A percentile compares a stretch with the other conserved stretches of the same genome.
Conservation (phyloP, 2,888 invertebrate genomes). For the Melieria crassipennis region DNA sequence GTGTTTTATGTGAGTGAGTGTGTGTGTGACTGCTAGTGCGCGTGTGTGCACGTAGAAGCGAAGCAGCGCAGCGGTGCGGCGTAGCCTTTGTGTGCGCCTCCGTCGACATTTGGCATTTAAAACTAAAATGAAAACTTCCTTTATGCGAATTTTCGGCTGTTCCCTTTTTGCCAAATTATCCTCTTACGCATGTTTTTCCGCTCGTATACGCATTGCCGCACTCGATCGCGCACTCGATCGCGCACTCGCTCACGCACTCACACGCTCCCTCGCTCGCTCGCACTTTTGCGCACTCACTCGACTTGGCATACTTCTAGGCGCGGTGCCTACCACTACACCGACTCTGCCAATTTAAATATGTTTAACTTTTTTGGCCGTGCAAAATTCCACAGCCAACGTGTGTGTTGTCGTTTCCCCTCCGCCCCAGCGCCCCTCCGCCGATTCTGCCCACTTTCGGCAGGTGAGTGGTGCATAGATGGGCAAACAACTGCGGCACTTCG, state of each 20-base stretch:
- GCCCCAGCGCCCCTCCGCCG: too few relatives aligned
- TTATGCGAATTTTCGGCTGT: constrained; percentile 40
- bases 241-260: constrained; percentile 27
- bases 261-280: constrained; percentile 29
- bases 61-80: background rate
- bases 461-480: too few relatives aligned
- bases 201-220: too few relatives aligned
- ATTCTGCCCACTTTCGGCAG: too few relatives aligned
- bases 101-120: constrained; percentile 21
- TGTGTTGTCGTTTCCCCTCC: too few relatives aligned
- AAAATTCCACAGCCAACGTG: background rate
- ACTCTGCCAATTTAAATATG: too few relatives aligned
- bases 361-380: background rate
- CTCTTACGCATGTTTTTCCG: constrained; percentile 17
- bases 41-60: background rate
- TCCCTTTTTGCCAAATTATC: constrained; percentile 35
- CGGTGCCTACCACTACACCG: too few relatives aligned
- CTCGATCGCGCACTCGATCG: too few relatives aligned
- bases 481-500: constrained; percentile 6
- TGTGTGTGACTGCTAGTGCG: background rate
- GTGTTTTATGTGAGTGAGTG: constrained; percentile 7
- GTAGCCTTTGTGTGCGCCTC: background rate
- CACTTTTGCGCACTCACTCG: constrained; percentile 18
- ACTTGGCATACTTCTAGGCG: background rate
- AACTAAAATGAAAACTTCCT: constrained; percentile 43